Evolutionary conservation across 2,888 invertebrate genomes (phyloP).

Genomic region (Limnephilus rhombicus): DNA sequence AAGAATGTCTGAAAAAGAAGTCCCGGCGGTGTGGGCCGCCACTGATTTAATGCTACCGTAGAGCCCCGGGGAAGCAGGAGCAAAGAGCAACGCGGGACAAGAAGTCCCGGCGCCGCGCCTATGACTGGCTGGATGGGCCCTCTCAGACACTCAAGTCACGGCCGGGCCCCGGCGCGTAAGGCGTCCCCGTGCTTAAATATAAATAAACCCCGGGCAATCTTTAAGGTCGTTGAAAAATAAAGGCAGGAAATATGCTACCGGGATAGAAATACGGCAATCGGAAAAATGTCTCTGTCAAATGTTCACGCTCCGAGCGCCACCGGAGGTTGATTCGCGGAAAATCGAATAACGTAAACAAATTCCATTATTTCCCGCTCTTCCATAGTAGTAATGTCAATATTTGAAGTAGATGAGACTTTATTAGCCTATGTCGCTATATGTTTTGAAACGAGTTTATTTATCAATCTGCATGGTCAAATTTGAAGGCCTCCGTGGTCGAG

Average conservation of each 20-base stretch:
- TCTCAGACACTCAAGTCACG: constrained; percentile 60
- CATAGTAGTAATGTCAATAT: constrained; percentile 32
- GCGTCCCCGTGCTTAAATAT: constrained; percentile 63
- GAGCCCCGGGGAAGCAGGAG: background rate
- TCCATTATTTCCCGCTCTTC: constrained; percentile 40
- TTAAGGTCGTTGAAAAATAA: constrained; percentile 63
- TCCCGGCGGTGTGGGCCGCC: constrained; percentile 2
- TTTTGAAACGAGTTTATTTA: background rate
- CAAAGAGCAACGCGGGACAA: background rate
- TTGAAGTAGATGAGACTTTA: constrained; percentile 1
- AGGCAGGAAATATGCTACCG: constrained; percentile 59
- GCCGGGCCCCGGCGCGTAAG: constrained; percentile 35
- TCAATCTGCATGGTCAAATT: background rate
- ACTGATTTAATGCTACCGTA: constrained; percentile 44
- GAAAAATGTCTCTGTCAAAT: constrained; percentile 60
- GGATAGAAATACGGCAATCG: constrained; percentile 60
- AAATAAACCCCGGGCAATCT: constrained; percentile 64
- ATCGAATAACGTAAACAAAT: constrained; percentile 57
- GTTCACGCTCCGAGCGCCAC: constrained; percentile 17
- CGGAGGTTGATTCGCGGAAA: constrained; percentile 58
- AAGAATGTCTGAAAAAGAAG: constrained; percentile 15
- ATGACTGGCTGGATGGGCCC: constrained; percentile 16
- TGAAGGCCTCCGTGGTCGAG: too few species aligned
- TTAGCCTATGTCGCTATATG: background rate
- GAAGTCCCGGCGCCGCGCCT: background rate